Evolutionary conservation across 2,888 invertebrate genomes (phyloP).

Genomic region (Molorchus minor): DNA sequence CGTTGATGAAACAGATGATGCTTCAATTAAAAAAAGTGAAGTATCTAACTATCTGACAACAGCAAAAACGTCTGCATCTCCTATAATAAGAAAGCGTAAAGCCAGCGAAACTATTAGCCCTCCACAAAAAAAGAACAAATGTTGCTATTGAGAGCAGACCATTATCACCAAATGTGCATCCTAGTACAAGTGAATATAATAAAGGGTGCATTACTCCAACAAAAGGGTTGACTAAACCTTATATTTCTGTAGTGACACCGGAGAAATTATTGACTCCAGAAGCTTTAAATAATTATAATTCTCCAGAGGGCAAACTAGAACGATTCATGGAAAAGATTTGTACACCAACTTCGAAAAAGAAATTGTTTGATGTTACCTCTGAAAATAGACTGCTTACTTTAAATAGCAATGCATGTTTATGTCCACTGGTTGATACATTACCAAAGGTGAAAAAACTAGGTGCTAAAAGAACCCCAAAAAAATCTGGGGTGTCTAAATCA

Average conservation of each 20-base stretch:
- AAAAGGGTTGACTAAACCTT: background rate
- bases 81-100: conserved; percentile 25
- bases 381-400: background rate
- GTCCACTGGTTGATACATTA: too few relatives aligned
- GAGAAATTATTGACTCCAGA: conserved; percentile 37
- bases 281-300: conserved; percentile 33
- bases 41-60: background rate
- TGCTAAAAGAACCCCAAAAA: background rate
- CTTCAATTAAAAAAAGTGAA: background rate
- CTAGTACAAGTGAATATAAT: conserved; percentile 20
- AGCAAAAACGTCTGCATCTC: background rate
- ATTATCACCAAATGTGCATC: conserved; percentile 3
- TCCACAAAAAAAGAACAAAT: conserved; percentile 24
- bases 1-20: background rate
- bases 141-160: background rate
- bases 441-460: background rate
- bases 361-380: conserved; percentile 22
- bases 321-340: conserved; percentile 24
- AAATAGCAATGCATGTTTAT: background rate
- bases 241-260: conserved; percentile 37
- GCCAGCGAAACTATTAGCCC: conserved; percentile 17
- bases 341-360: conserved; percentile 35
- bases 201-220: background rate
- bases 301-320: conserved; percentile 33
- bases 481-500: background rate